Evolutionary conservation across 2,888 invertebrate genomes (phyloP), one percentile per base, ranked within the genome.

Genomic region (Sesia bembeciformis): DNA sequence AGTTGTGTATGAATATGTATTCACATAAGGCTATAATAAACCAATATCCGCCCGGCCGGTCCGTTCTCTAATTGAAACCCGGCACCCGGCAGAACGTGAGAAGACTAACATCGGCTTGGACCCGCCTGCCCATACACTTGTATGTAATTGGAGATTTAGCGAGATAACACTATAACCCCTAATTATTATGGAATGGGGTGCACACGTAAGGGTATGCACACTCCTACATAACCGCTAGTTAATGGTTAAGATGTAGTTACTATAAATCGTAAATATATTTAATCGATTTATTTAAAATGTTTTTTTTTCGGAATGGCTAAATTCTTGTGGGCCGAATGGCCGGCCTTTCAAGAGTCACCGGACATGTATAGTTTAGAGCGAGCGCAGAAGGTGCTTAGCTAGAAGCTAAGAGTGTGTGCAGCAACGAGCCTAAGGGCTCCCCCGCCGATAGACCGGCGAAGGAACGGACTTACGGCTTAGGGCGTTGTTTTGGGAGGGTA

Each of bases 61-160:
- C 23, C 43, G 68, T 66, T 67, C 71, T 72, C 75, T 88, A 88
- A 87, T 87, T 88, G 86, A 78, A 79, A 79, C 74, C 76, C 72
- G 67, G 23, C 23, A 23, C 23, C 69, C 70, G 71, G 64, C 69
- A 75, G 83, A 83, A 87, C 87, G 87, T 87, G 87, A 86, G 81
- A 75, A 76, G 87, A 85, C 85, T 87, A 75, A 68, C 81, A 85
- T 79, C 74, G 77, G 68, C 77, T 64, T 66, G 69, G 68, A 68
- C 70, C 73, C 67, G 69, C 64, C 63, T 61, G 58, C 62, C 56
- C 58, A 59, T 72, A 76, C 68, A 67, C 68, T 69, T 68, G 67
- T 71, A 68, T 74, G 75, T 84, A 84, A 86, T 86, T 84, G 79
- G 81, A 85, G 84, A 84, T 88, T 85, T 86, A 80, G 77, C 87